Conservation (phyloP, 2,888 invertebrate species). For the Zonitis immaculata region DNA sequence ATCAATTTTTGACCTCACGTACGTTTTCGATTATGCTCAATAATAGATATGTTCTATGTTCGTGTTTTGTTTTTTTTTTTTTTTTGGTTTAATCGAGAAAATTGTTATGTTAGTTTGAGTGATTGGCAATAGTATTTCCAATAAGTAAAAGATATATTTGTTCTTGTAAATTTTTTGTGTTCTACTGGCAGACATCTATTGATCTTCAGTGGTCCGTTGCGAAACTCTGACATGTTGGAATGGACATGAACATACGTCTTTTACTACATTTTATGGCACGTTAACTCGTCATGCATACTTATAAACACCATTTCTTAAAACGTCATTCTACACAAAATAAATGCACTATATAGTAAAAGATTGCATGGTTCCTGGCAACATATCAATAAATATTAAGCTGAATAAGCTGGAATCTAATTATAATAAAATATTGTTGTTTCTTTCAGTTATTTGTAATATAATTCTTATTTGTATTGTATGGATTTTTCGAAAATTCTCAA, state of each 20-base stretch:
- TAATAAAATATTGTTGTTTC: too few relatives aligned
- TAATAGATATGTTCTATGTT: too few relatives aligned
- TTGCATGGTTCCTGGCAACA: conserved; percentile 8
- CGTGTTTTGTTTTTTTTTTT: too few relatives aligned
- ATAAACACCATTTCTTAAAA: conserved; percentile 25
- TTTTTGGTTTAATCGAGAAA: too few relatives aligned
- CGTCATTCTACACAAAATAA: conserved; percentile 22
- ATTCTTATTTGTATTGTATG: too few relatives aligned
- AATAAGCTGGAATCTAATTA: too few relatives aligned
- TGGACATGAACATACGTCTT: conserved; percentile 30
- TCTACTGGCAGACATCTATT: conserved; percentile 26
- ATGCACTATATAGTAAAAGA: conserved; percentile 17
- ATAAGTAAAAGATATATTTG: conserved; percentile 28
- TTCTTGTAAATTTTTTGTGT: conserved; percentile 27
- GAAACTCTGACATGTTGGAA: conserved; percentile 26
- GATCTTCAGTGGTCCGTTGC: conserved; percentile 27
- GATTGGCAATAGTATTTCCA: conserved; percentile 28
- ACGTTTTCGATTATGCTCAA: conserved; percentile 14
- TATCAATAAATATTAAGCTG: background rate
- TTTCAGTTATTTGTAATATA: too few relatives aligned
- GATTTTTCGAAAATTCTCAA: background rate
- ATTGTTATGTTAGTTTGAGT: too few relatives aligned
- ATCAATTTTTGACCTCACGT: conserved; percentile 20
- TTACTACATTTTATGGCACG: conserved; percentile 28
- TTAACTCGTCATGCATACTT: conserved; percentile 32